Evolutionary conservation across 2,113 vertebrate genomes (phyloP), one percentile per base, ranked within the genome.

Genomic region (Archocentrus centrarchus): DNA sequence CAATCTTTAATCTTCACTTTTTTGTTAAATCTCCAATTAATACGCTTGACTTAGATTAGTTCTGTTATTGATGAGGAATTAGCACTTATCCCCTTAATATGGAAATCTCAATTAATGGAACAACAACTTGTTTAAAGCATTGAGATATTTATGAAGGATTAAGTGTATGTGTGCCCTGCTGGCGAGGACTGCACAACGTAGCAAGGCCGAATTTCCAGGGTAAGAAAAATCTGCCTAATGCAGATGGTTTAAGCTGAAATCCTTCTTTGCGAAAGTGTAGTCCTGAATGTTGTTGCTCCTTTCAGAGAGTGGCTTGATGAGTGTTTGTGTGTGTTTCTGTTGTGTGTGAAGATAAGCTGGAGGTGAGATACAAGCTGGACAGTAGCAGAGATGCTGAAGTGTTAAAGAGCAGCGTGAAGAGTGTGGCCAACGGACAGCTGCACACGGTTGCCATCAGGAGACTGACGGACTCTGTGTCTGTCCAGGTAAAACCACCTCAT

Each of bases 351-450:
- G 95, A 95, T 60, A 86, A 89, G 62, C 87, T 96, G 91, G 95
- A 95, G 85, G 79, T 95, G 75, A 86, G 90, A 79, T 95, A 95
- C 85, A 94, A 90, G 59, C 90, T 95, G 84, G 91, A 94, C 82
- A 57, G 88, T 84, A 83, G 87, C 93, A 87, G 89, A 86, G 93
- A 93, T 0, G 91, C 76, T 0, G 93, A 95, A 0, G 90, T 93
- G 66, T 62, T 95, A 82, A 82, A 80, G 76, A 92, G 93, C 76
- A 66, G 41, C 44, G 79, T 59, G 22, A 94, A 79, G 86, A 90
- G 82, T 47, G 64, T 95, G 84, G 92, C 91, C 30, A 84, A 93
- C 18, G 95, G 95, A 73, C 94, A 89, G 9, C 89, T 96, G 1
- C 95, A 96, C 88, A 75, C 76, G 0, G 84, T 95, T 1, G 68